Conservation (phyloP, 2,888 invertebrate genomes). For the Electrophaes corylata region DNA sequence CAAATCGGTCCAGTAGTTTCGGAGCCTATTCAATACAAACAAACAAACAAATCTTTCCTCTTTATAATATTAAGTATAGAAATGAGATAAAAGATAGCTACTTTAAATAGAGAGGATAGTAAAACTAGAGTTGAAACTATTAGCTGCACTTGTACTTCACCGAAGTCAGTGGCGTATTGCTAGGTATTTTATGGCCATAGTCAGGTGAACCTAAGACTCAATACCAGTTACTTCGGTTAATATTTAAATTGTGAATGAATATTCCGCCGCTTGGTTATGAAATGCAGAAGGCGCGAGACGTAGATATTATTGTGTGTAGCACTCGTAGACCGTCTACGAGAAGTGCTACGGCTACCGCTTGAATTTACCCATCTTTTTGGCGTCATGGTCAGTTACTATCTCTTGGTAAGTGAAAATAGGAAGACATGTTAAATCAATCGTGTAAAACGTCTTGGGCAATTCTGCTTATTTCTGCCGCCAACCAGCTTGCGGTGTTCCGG, state of each 20-base stretch:
- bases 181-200: background rate
- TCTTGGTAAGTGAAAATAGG: too few relatives aligned
- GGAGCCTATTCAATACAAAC: too few relatives aligned
- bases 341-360: background rate
- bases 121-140: constrained; percentile 3
- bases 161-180: background rate
- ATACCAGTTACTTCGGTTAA: background rate
- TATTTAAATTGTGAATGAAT: constrained; percentile 5
- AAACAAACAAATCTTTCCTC: too few relatives aligned
- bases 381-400: too few relatives aligned
- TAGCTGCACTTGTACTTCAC: too few relatives aligned
- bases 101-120: constrained; percentile 5
- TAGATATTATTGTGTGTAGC: background rate
- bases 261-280: constrained; percentile 1
- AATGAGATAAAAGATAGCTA: constrained; percentile 20
- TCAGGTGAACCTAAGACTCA: background rate
- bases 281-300: background rate
- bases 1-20: too few relatives aligned
- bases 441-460: too few relatives aligned
- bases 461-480: too few relatives aligned
- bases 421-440: too few relatives aligned
- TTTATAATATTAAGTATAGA: too few relatives aligned
- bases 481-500: too few relatives aligned
- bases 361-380: too few relatives aligned
- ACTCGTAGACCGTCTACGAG: background rate